These are phyloP conservation scores for Pogonognathellus flavescens DNA, from an alignment of 1,140 invertebrate species.

Conservation along the genomic window DNA sequence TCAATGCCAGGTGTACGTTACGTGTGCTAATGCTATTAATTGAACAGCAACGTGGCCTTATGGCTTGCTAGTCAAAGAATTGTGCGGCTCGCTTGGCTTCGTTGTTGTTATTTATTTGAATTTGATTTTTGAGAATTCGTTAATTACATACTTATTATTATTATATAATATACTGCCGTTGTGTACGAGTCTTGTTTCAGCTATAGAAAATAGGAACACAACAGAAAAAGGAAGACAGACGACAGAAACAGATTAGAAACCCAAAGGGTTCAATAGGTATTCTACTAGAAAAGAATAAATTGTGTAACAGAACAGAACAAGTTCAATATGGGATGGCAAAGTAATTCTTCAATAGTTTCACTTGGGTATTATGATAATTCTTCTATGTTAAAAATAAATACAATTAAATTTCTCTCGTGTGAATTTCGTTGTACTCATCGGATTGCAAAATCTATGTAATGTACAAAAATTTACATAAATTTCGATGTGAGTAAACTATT, in stretches of 20 bases:
- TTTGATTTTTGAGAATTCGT: constrained; percentile 46
- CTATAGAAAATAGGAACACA: not conserved
- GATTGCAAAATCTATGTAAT: not conserved
- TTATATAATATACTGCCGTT: constrained; percentile 3
- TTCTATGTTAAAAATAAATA: not conserved
- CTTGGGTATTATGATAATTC: constrained; percentile 34
- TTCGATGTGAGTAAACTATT: not conserved
- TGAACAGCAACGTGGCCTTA: constrained; percentile 8
- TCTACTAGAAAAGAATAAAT: constrained; percentile 32
- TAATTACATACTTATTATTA: not conserved
- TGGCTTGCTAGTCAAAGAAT: not conserved
- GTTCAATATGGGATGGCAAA: constrained; percentile 58
- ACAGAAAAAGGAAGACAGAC: not conserved
- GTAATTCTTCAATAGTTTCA: constrained; percentile 51
- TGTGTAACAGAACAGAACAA: constrained; percentile 39
- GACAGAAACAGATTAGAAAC: constrained; percentile 9
- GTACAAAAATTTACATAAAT: constrained; percentile 15
- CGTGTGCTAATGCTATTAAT: not conserved
- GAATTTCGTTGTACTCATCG: not conserved
- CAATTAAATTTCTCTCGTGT: constrained; percentile 26
- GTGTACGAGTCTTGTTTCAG: constrained; percentile 33
- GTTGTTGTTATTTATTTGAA: constrained; percentile 41
- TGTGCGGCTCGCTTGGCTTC: not conserved
- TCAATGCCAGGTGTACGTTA: constrained; percentile 27
- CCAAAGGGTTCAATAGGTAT: constrained; percentile 42